A percentile compares a stretch with the other conserved stretches of the same genome.
These are phyloP conservation scores for Echeneis naucrates DNA, from an alignment of 2,797 vertebrate genomes.

Conservation along the genomic window DNA sequence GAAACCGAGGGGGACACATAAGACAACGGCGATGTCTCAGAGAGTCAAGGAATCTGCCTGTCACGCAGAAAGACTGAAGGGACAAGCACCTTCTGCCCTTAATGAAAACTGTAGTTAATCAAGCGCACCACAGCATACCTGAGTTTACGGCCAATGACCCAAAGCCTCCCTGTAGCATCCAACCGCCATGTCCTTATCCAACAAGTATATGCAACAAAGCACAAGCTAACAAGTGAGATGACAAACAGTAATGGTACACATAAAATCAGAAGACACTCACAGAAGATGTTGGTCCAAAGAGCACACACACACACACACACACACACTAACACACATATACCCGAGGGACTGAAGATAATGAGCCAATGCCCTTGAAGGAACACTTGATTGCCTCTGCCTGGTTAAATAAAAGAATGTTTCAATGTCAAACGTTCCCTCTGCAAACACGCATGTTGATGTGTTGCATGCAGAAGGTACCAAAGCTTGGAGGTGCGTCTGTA, in stretches of 20 bases:
- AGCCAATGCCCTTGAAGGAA: constrained; percentile 55
- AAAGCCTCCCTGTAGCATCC: constrained; percentile 27
- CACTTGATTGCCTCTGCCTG: constrained; percentile 57
- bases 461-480: constrained; percentile 16
- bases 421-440: constrained; percentile 53
- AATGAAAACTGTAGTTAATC: constrained; percentile 76
- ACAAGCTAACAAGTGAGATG: constrained; percentile 24
- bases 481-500: constrained; percentile 35
- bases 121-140: constrained; percentile 68
- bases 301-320: not conserved
- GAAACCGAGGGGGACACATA: constrained; percentile 40
- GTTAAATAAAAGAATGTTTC: constrained; percentile 52
- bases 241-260: constrained; percentile 10
- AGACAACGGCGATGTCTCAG: constrained; percentile 47
- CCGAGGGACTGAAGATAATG: constrained; percentile 52
- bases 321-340: constrained; percentile 11
- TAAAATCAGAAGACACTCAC: constrained; percentile 18
- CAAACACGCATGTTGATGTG: constrained; percentile 31
- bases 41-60: constrained; percentile 54
- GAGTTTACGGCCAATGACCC: constrained; percentile 64
- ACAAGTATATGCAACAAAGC: not conserved
- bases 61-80: constrained; percentile 58
- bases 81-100: constrained; percentile 57
- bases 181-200: constrained; percentile 27
- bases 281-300: constrained; percentile 16